Evolutionary conservation across 2,888 invertebrate genomes (phyloP).

Genomic region (Esperia sulphurella): DNA sequence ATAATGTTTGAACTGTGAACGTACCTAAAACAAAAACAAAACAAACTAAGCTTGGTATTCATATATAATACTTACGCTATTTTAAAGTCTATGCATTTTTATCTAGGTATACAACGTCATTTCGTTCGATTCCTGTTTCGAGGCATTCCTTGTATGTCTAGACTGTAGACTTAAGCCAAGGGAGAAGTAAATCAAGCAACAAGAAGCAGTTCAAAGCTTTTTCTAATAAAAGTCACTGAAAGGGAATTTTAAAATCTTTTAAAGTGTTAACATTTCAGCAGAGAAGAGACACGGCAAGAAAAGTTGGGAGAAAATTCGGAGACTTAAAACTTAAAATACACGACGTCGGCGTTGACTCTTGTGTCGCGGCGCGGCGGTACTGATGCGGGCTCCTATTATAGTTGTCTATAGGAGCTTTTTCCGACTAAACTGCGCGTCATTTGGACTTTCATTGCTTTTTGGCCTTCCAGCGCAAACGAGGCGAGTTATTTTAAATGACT

Average conservation of each 20-base stretch:
- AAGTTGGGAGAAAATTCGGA: constrained; percentile 40
- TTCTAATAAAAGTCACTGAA: constrained; percentile 24
- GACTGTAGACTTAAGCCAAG: background rate
- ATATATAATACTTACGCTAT: too few relatives aligned
- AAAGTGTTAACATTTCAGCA: constrained; percentile 26
- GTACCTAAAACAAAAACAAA: constrained; percentile 8
- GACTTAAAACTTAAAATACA: constrained; percentile 25
- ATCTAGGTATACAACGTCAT: too few relatives aligned
- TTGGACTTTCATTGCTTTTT: background rate
- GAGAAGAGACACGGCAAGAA: constrained; percentile 18
- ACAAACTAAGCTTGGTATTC: background rate
- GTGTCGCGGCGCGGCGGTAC: constrained; percentile 7
- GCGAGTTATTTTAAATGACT: too few relatives aligned
- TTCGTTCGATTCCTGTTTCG: too few relatives aligned
- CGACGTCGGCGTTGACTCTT: too few relatives aligned
- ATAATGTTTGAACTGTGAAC: constrained; percentile 10
- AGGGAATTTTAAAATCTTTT: constrained; percentile 27
- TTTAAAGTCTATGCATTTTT: too few relatives aligned
- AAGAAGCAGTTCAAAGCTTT: constrained; percentile 14
- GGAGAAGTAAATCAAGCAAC: constrained; percentile 10
- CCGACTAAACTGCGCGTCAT: background rate
- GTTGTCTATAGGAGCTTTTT: background rate
- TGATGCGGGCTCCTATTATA: background rate
- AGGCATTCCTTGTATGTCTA: background rate
- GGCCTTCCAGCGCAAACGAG: too few relatives aligned